Evolutionary conservation across 2,888 invertebrate species (phyloP).

Genomic region (Diaphora mendica): DNA sequence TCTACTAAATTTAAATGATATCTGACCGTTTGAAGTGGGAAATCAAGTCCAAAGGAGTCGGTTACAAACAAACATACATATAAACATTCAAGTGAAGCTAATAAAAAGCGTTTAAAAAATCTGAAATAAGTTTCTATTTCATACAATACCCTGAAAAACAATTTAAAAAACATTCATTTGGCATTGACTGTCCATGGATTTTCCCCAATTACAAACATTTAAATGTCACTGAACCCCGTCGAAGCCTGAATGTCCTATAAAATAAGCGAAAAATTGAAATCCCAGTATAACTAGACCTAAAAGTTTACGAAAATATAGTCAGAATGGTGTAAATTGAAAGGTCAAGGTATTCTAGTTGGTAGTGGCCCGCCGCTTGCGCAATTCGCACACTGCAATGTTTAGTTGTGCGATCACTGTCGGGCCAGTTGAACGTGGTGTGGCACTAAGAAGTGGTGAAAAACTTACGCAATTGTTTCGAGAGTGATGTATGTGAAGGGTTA

Average conservation of each 20-base stretch:
- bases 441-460: slow-evolving; percentile 27
- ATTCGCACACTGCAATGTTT: slow-evolving; percentile 56
- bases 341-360: slow-evolving; percentile 39
- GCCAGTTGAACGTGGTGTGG: slow-evolving; percentile 46
- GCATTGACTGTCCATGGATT: neutral
- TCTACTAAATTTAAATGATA: too few relatives aligned
- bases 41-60: too few relatives aligned
- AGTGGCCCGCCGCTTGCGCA: slow-evolving; percentile 56
- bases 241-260: slow-evolving; percentile 31
- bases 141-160: neutral
- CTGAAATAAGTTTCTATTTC: neutral
- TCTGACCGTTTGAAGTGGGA: too few relatives aligned
- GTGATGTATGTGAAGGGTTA: slow-evolving; percentile 45
- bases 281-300: slow-evolving; percentile 24
- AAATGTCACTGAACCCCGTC: slow-evolving; percentile 44
- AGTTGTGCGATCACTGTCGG: slow-evolving; percentile 40
- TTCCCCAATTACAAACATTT: slow-evolving; percentile 2
- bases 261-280: slow-evolving; percentile 33
- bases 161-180: neutral
- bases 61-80: too few relatives aligned
- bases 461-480: slow-evolving; percentile 35
- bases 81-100: too few relatives aligned
- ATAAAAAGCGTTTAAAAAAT: too few relatives aligned
- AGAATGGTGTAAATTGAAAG: slow-evolving; percentile 24
- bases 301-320: neutral